Base-by-base conservation (phyloP, 2,113 vertebrate genomes). In the Prunella himalayana region DNA sequence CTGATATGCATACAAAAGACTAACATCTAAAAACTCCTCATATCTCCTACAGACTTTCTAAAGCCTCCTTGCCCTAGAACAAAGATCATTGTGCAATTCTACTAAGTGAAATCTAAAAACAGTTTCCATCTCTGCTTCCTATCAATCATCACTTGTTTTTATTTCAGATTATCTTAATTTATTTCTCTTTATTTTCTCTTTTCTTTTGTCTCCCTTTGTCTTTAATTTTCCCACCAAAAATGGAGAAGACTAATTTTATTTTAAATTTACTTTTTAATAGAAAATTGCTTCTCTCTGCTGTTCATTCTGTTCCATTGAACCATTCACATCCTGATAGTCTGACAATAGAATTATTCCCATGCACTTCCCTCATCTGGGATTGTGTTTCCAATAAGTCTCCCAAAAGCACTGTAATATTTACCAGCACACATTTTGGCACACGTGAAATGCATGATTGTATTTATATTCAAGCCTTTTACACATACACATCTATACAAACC, bases 351-450 rank as follows among this genome's bases (percentile, higher is more conserved):
- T 90, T 82, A 92, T 63, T 96, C 63, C 56, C 65, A 65, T 41
- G 80, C 54, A 82, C 70, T 59, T 95, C 28, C 50, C 59, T 90
- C 84, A 90, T 92, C 70, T 90, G 66, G 78, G 73, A 69, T 9
- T 85, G 45, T 82, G 81, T 91, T 97, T 95, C 90, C 59, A 91
- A 27, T 27, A 76, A 79, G 11, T 10, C 65, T 95, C 91, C 93
- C 86, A 69, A 95, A 97, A 95, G 91, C 70, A 76, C 45, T 76
- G 70, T 92, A 96, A 89, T 69, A 90, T 87, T 95, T 95, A 95
- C 70, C 82, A 95, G 78, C 31, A 61, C 50, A 72, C n/a, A 76
- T 92, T 96, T 82, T 95, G 87, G 84, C 84, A 85, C 61, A 45
- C 8, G 0, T 42, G 3, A 91, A 85, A 87, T 10, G 66, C 54